A percentile compares a stretch with the other conserved stretches of the same genome.
Evolutionary conservation across 2,888 invertebrate species (phyloP).

Genomic region (Celastrina argiolus): DNA sequence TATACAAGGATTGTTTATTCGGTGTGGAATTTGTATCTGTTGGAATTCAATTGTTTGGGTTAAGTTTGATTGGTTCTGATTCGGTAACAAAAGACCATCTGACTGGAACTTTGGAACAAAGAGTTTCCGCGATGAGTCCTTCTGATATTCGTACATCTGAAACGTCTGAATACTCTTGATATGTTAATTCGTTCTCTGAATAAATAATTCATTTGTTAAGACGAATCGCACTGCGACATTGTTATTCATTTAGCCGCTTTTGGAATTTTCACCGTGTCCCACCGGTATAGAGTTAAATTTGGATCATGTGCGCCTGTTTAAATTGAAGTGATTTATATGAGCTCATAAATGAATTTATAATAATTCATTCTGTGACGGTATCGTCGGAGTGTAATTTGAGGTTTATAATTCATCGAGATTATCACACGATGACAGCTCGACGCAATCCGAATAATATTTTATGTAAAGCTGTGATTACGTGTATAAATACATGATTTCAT

Average conservation of each 20-base stretch:
- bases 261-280: slow-evolving; percentile 34
- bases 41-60: slow-evolving; percentile 9
- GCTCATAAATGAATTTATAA: slow-evolving; percentile 27
- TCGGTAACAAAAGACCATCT: slow-evolving; percentile 24
- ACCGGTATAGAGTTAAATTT: slow-evolving; percentile 36
- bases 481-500: not conserved
- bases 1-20: not conserved
- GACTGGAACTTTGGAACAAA: slow-evolving; percentile 24
- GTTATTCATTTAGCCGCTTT: slow-evolving; percentile 38
- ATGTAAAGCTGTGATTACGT: slow-evolving; percentile 8
- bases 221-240: slow-evolving; percentile 62
- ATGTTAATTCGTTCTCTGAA: slow-evolving; percentile 72
- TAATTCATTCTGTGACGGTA: slow-evolving; percentile 31
- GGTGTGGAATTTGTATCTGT: slow-evolving; percentile 13
- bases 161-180: slow-evolving; percentile 55
- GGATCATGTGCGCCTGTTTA: not conserved
- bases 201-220: slow-evolving; percentile 74
- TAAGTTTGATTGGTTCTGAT: slow-evolving; percentile 9
- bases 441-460: slow-evolving; percentile 9
- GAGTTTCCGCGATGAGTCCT: not conserved
- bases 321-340: slow-evolving; percentile 33
- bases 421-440: slow-evolving; percentile 6
- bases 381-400: slow-evolving; percentile 31
- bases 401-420: slow-evolving; percentile 29
- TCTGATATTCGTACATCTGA: slow-evolving; percentile 26